Conservation (phyloP, 1,140 invertebrate genomes). For the Euglossa dilemma region DNA sequence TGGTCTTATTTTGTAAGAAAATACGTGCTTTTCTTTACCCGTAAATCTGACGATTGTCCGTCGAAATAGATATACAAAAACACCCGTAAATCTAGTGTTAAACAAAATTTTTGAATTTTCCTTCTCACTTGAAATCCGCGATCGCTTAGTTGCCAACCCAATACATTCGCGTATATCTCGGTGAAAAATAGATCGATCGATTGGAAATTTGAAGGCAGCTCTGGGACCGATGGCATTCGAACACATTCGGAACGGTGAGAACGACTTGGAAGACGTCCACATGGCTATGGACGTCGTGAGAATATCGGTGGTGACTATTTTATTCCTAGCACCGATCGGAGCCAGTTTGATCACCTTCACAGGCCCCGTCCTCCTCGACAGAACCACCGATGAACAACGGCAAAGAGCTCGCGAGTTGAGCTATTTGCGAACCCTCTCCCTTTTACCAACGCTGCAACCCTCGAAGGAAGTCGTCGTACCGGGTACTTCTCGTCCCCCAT, state of each 20-base stretch:
- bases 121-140: too few relatives aligned
- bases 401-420: slow-evolving; percentile 70
- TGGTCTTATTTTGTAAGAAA: too few relatives aligned
- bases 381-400: slow-evolving; percentile 67
- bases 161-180: too few relatives aligned
- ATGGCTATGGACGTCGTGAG: slow-evolving; percentile 73
- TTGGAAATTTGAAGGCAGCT: slow-evolving; percentile 68
- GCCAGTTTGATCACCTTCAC: slow-evolving; percentile 73
- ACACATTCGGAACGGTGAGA: slow-evolving; percentile 56
- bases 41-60: too few relatives aligned
- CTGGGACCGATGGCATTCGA: slow-evolving; percentile 76
- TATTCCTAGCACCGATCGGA: slow-evolving; percentile 76
- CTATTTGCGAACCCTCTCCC: slow-evolving; percentile 66
- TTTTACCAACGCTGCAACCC: slow-evolving; percentile 64
- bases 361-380: slow-evolving; percentile 74
- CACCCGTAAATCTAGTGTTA: too few relatives aligned
- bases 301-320: slow-evolving; percentile 74
- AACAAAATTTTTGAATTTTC: too few relatives aligned
- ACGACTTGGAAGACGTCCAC: slow-evolving; percentile 59
- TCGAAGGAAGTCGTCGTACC: neutral
- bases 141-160: too few relatives aligned
- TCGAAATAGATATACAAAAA: too few relatives aligned
- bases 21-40: too few relatives aligned
- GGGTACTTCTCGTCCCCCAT: neutral
- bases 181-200: neutral